These are phyloP conservation scores for Apis laboriosa DNA, from an alignment of 1,140 invertebrate species.

Conservation along the genomic window DNA sequence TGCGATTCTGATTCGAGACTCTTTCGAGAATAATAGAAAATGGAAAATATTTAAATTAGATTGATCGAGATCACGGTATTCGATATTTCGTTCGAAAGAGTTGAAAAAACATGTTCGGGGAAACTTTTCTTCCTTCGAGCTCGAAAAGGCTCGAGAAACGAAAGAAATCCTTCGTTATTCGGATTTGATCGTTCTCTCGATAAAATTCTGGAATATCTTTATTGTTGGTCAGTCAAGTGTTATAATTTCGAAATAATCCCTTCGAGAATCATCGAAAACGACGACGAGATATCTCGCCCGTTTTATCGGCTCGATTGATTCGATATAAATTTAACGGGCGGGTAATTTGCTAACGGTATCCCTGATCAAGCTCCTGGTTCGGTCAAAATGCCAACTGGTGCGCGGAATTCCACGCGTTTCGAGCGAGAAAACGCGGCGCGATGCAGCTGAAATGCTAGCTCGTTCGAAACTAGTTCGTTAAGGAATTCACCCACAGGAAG, in stretches of 20 bases:
- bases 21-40: too few species aligned
- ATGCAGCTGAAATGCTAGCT: constrained; percentile 35
- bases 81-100: too few species aligned
- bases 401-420: constrained; percentile 13
- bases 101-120: too few species aligned
- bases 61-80: too few species aligned
- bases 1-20: too few species aligned
- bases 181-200: too few species aligned
- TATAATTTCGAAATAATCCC: neutral
- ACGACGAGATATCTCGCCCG: neutral
- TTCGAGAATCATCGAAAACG: neutral
- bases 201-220: too few species aligned
- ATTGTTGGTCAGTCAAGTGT: too few species aligned
- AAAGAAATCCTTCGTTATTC: too few species aligned
- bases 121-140: too few species aligned
- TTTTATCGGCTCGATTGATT: neutral
- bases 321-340: constrained; percentile 1
- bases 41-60: too few species aligned
- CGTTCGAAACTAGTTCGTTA: constrained; percentile 40
- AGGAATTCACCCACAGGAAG: constrained; percentile 27
- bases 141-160: too few species aligned
- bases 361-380: constrained; percentile 14
- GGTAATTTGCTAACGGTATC: constrained; percentile 28
- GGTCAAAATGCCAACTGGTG: constrained; percentile 44
- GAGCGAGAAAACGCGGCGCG: constrained; percentile 9